These are phyloP conservation scores for Halcyon senegalensis DNA, from an alignment of 2,113 vertebrate genomes.

Conservation along the genomic window DNA sequence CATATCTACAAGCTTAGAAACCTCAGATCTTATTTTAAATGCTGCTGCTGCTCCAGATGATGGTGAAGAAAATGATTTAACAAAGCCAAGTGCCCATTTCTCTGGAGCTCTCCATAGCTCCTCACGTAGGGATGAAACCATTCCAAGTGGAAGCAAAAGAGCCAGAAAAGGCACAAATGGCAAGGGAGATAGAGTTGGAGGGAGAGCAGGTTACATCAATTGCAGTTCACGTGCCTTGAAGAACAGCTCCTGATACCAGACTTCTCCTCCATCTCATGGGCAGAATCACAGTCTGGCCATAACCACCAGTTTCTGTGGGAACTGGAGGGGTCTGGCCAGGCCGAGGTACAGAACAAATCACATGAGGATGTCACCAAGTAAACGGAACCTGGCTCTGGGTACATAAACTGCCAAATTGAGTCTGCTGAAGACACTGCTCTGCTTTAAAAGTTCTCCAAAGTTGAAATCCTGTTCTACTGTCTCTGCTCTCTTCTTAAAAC, in stretches of 20 bases:
- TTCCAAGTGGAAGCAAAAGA: neutral
- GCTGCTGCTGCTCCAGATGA: neutral
- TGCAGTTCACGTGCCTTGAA: neutral
- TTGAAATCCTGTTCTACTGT: neutral
- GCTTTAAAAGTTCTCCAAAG: neutral
- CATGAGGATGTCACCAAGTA: neutral
- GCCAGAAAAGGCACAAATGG: neutral
- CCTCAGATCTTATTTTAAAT: neutral
- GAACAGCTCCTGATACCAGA: neutral
- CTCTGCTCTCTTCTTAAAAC: neutral
- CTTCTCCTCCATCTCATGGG: neutral
- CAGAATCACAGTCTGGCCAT: accelerated
- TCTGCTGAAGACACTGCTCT: neutral
- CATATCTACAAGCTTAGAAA: neutral
- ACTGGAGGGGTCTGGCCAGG: neutral
- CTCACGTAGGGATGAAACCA: neutral
- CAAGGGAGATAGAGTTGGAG: neutral
- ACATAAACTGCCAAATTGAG: neutral
- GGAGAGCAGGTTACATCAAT: neutral
- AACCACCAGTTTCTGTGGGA: neutral
- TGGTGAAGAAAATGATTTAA: neutral
- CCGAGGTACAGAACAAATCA: accelerated
- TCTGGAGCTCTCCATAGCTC: neutral
- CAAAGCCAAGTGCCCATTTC: neutral
- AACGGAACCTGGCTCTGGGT: neutral